These are phyloP conservation scores for Halocynthia aurantium DNA, from an alignment of 23 tunicate genomes.

Conservation along the genomic window DNA sequence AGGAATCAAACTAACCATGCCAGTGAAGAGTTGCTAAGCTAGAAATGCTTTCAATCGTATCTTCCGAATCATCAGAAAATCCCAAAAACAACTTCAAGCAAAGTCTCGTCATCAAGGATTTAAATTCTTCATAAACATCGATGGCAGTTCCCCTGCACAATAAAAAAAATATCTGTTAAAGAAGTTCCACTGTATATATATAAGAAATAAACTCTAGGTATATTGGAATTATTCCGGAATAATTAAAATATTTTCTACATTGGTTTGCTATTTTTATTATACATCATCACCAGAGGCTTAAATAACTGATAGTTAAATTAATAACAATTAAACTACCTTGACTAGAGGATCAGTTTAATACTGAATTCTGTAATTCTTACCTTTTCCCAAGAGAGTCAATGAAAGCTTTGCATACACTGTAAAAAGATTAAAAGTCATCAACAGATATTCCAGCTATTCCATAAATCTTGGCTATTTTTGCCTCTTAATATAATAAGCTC, in stretches of 20 bases:
- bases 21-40: conserved; percentile 77
- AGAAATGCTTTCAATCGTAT: conserved; percentile 22
- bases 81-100: conserved; percentile 63
- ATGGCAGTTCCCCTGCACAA: not conserved
- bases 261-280: too few species aligned
- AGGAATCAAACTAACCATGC: conserved; percentile 47
- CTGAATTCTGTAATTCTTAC: not conserved
- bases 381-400: conserved; percentile 1
- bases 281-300: too few species aligned
- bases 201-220: too few species aligned
- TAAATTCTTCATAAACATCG: conserved; percentile 48
- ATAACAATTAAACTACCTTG: too few species aligned
- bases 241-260: too few species aligned
- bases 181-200: too few species aligned
- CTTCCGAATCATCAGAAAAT: conserved; percentile 14
- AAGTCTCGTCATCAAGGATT: conserved; percentile 56
- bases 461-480: too few species aligned
- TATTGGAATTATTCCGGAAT: too few species aligned
- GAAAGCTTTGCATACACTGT: conserved; percentile 7
- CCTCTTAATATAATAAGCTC: too few species aligned
- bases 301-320: too few species aligned
- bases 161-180: not conserved
- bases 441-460: too few species aligned
- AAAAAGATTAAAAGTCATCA: not conserved
- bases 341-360: not conserved